Conservation (phyloP, 2,797 vertebrate genomes). For the Ciconia nigra region DNA sequence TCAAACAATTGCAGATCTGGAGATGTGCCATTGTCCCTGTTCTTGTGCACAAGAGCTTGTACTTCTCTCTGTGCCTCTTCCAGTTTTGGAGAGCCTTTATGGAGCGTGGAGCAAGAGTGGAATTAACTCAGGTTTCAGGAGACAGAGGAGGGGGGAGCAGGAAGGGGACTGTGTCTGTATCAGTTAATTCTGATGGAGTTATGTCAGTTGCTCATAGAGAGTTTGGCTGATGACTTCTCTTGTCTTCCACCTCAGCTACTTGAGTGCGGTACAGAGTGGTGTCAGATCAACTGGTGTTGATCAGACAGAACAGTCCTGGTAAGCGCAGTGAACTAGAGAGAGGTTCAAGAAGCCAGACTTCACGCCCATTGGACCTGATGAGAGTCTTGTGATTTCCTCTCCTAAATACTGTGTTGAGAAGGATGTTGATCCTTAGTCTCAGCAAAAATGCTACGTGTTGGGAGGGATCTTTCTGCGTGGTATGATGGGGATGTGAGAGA, state of each 20-base stretch:
- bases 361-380: not conserved
- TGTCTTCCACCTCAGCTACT: not conserved
- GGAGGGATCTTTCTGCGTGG: not conserved
- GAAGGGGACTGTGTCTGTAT: not conserved
- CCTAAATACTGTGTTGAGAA: not conserved
- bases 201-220: not conserved
- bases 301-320: not conserved
- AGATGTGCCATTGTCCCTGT: not conserved
- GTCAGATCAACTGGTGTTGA: not conserved
- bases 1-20: not conserved
- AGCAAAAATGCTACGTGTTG: not conserved
- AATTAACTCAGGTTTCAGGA: not conserved
- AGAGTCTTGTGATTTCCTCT: not conserved
- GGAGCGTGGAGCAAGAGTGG: not conserved
- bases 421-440: not conserved
- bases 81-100: not conserved
- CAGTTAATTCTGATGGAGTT: not conserved
- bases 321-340: not conserved
- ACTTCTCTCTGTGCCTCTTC: not conserved
- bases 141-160: not conserved
- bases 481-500: not conserved
- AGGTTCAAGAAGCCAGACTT: not conserved
- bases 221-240: not conserved
- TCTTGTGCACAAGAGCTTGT: not conserved
- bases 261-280: not conserved